These are phyloP conservation scores for Epizoanthus illoricatus DNA, from an alignment of 92 coral and sea anemone species.

Conservation along the genomic window DNA sequence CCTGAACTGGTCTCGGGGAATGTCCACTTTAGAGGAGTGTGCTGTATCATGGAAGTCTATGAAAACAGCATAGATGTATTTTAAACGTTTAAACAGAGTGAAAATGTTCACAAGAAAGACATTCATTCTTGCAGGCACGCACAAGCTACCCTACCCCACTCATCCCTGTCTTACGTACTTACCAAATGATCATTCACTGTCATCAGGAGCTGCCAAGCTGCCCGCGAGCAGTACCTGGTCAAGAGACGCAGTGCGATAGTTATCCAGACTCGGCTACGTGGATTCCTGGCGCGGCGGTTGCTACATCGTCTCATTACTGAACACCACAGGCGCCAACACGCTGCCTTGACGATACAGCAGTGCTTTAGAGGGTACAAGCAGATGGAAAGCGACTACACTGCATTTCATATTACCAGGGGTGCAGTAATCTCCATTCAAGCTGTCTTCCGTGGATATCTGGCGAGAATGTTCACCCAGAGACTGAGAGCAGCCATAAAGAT, in stretches of 20 bases:
- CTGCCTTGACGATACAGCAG: constrained; percentile 79
- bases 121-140: too few relatives aligned
- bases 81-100: too few relatives aligned
- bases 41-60: too few relatives aligned
- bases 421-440: constrained; percentile 81
- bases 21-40: too few relatives aligned
- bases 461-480: constrained; percentile 44
- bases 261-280: constrained; percentile 71
- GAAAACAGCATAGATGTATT: too few relatives aligned
- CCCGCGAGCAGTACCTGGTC: constrained; percentile 50
- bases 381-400: constrained; percentile 49
- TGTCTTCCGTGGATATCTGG: constrained; percentile 64
- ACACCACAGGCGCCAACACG: constrained; percentile 45
- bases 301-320: constrained; percentile 57
- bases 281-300: constrained; percentile 57
- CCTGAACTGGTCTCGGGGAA: too few relatives aligned
- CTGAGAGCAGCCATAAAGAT: constrained; percentile 65
- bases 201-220: constrained; percentile 42
- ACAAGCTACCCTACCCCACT: too few relatives aligned
- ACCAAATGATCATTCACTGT: too few relatives aligned
- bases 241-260: constrained; percentile 59
- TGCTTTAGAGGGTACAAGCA: constrained; percentile 68
- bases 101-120: too few relatives aligned
- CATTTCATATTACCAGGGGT: constrained; percentile 62
- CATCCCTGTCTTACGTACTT: too few relatives aligned